phyloP scores from a whole-genome alignment of 2,888 invertebrate genomes.

The Macaria notata region DNA sequence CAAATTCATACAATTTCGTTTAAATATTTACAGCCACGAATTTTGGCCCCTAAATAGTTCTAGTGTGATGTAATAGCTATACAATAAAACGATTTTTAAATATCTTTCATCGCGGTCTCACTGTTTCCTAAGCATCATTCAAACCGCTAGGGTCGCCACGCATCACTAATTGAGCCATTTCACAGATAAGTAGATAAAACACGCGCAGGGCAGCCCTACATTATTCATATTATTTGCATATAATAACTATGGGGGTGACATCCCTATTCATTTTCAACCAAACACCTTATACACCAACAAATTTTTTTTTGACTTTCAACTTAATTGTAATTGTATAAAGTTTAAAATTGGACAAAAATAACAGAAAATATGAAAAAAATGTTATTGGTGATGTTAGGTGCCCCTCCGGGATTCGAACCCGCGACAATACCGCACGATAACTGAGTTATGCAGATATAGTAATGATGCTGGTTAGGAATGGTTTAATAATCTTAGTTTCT shows the following conservation, averaged over 20 bases:
- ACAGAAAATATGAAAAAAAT: constrained; percentile 1
- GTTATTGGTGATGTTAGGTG: constrained; percentile 27
- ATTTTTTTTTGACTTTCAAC: constrained; percentile 23
- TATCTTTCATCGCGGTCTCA: constrained; percentile 13
- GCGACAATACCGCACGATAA: constrained; percentile 62
- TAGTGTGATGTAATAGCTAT: too few species aligned
- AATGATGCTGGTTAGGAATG: constrained; percentile 57
- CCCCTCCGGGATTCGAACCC: constrained; percentile 57
- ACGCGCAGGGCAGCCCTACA: constrained; percentile 71
- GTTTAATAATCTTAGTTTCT: constrained; percentile 40
- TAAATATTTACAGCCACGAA: too few species aligned
- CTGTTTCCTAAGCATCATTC: constrained; percentile 11
- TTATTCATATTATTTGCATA: constrained; percentile 81
- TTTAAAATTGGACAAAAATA: too few species aligned
- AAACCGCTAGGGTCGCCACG: constrained; percentile 48
- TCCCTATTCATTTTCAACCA: constrained; percentile 30
- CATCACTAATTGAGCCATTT: constrained; percentile 78
- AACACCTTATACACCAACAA: constrained; percentile 29
- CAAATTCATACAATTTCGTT: too few species aligned
- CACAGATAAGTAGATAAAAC: constrained; percentile 82
- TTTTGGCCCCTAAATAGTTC: too few species aligned
- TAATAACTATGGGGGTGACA: constrained; percentile 75
- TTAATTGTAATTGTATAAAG: not conserved
- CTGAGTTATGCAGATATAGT: constrained; percentile 73
- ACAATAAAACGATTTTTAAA: too few species aligned